Evolutionary conservation across 2,113 vertebrate genomes (phyloP).

Genomic region (Cryptoleucopteryx plumbea): DNA sequence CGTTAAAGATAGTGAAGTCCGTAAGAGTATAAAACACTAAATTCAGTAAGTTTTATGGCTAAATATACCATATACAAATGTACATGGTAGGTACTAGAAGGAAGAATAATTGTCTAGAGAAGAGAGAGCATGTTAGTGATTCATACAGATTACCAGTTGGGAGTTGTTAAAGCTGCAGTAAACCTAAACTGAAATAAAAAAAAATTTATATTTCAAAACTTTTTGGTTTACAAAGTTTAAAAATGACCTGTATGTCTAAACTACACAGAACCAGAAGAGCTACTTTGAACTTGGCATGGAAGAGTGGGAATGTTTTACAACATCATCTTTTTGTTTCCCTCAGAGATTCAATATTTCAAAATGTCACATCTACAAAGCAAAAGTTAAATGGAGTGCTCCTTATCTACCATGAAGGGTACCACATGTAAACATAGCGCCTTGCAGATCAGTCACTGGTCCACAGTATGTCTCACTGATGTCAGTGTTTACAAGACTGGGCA

Average conservation of each 20-base stretch:
- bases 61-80: not conserved
- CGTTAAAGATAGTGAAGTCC: not conserved
- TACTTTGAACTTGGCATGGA: not conserved
- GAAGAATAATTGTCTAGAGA: not conserved
- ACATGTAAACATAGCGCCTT: rapidly evolving
- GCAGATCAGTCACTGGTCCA: not conserved
- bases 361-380: not conserved
- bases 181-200: not conserved
- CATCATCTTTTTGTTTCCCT: not conserved
- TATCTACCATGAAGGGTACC: not conserved
- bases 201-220: not conserved
- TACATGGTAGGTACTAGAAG: not conserved
- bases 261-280: not conserved
- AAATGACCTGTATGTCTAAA: not conserved
- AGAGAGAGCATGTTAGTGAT: not conserved
- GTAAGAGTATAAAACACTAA: not conserved
- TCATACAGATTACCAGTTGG: not conserved
- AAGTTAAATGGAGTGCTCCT: not conserved
- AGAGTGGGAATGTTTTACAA: not conserved
- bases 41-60: not conserved
- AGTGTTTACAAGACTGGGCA: not conserved
- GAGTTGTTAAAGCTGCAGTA: not conserved
- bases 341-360: not conserved
- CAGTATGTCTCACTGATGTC: not conserved
- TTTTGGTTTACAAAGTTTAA: not conserved